Conservation (phyloP, 2,888 invertebrate genomes). For the Lasius fuliginosus region DNA sequence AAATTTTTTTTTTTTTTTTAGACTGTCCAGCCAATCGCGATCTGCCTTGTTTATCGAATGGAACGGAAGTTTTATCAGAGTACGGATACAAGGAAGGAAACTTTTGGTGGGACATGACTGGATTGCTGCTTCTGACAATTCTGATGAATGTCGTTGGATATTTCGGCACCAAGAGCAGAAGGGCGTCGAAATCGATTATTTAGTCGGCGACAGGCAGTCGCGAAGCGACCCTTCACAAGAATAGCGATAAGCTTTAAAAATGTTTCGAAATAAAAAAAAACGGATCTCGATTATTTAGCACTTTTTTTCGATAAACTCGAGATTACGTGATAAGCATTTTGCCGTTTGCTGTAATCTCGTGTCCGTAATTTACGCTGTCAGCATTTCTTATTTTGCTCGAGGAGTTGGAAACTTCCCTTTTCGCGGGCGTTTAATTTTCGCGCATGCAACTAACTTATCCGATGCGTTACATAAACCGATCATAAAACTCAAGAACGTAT, state of each 20-base stretch:
- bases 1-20: conserved; percentile 51
- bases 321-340: neutral
- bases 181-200: conserved; percentile 57
- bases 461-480: neutral
- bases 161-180: conserved; percentile 70
- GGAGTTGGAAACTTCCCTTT: neutral
- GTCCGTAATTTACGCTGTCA: neutral
- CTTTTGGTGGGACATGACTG: conserved; percentile 69
- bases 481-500: neutral
- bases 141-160: conserved; percentile 72
- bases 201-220: conserved; percentile 15
- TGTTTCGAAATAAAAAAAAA: neutral
- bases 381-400: neutral
- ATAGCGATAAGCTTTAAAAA: neutral
- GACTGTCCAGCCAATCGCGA: conserved; percentile 67
- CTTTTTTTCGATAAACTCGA: neutral
- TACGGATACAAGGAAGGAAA: conserved; percentile 73
- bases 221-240: neutral
- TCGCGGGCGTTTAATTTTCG: neutral
- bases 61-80: conserved; percentile 72
- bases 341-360: neutral
- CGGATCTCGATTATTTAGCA: neutral
- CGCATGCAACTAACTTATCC: neutral
- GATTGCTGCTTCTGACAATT: conserved; percentile 68
- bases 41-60: conserved; percentile 73